Evolutionary conservation across 2,888 invertebrate genomes (phyloP).

Genomic region (Ophonus ardosiacus): DNA sequence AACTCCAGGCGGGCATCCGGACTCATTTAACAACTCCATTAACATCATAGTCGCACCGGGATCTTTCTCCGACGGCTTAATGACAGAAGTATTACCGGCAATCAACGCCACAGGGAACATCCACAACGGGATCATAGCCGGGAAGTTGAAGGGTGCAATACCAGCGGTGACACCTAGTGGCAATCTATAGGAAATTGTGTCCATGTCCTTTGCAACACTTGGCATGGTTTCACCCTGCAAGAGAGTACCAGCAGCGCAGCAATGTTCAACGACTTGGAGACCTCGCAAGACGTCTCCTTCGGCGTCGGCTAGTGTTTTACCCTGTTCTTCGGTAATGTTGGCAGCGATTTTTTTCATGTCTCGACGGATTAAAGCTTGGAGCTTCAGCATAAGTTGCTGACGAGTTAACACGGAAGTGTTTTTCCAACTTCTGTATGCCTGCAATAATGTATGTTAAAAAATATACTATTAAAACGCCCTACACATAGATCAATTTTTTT

Average conservation of each 20-base stretch:
- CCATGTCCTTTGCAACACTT: conserved; percentile 96
- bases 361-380: conserved; percentile 90
- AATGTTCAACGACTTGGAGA: conserved; percentile 93
- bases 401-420: conserved; percentile 93
- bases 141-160: conserved; percentile 99
- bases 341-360: conserved; percentile 94
- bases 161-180: conserved; percentile 97
- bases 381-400: conserved; percentile 85
- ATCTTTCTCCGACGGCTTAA: conserved; percentile 98
- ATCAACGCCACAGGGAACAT: conserved; percentile 91
- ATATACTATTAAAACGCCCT: too few species aligned
- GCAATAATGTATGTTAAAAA: conserved; percentile 4
- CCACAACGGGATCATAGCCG: conserved; percentile 99
- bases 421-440: conserved; percentile 88
- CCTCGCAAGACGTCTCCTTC: conserved; percentile 99
- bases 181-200: conserved; percentile 93
- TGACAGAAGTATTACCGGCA: conserved; percentile 95
- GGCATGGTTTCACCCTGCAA: conserved; percentile 95
- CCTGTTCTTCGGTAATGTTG: conserved; percentile 96
- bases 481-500: too few species aligned
- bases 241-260: conserved; percentile 94
- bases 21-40: conserved; percentile 94
- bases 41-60: conserved; percentile 98
- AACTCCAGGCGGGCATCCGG: conserved; percentile 97
- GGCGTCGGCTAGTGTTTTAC: conserved; percentile 97